Base-by-base conservation (phyloP, 2,888 invertebrate genomes). In the Crossocerus cetratus region DNA sequence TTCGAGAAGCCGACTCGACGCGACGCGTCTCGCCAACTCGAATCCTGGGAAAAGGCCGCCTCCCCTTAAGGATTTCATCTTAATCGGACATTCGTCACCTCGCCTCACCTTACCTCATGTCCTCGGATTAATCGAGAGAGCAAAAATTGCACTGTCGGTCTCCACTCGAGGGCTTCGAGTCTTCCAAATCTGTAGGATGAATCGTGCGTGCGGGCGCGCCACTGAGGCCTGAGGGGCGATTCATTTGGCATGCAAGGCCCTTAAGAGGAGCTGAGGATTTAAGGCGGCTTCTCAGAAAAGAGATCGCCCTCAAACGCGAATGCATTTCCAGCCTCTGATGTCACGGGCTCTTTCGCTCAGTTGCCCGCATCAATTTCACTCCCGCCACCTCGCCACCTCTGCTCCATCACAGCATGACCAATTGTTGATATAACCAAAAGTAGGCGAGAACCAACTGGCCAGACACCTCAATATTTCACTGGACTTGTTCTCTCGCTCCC, bases 291-390 rank as follows among this genome's bases (percentile, higher is more conserved):
- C 20, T 18, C 45, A 22, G 21, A 49, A n/a, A 21, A 61, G 62
- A 65, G 76, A 49, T 64, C 65, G 66, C 59, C 57, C 64, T 63
- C 73, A 64, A n/a, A n/a, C 69, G 21, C 56, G 67, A 69, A 57
- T 80, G 84, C 83, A 83, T 86, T 80, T 86, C 76, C 85, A 81
- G 85, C 64, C 82, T 23, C 72, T 86, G 86, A 86, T 84, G 86
- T 86, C 86, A 86, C 32, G 32, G 11, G 32, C 32, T 32, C 32
- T 32, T 32, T 32, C 32, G 32, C 32, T 32, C 32, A 3, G 2
- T 32, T 11, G 11, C 1, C 32, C 32, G 32, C 4, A 4, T 32
- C 32, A 8, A 32, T 32, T 11, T 4, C 32, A n/a, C n/a, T n/a
- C 62, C 81, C 68, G 64, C 80, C 62, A 72, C 83, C 81, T 81